Percentiles rank a stretch among this genome's conserved stretches.
Conservation (phyloP, 2,113 vertebrate species). For the Orycteropus afer region DNA sequence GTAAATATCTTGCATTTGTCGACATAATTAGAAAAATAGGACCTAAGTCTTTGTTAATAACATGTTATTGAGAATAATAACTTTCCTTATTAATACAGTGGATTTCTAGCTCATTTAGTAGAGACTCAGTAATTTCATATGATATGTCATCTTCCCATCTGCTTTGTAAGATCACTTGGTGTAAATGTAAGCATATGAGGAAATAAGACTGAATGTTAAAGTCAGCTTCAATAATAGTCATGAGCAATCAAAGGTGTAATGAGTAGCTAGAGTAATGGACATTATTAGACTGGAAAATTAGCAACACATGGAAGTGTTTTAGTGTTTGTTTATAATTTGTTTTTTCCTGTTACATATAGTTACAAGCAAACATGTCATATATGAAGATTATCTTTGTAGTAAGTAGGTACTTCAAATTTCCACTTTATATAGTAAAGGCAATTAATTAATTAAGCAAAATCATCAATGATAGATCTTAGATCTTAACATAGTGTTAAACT, state of each 20-base stretch:
- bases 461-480: background rate
- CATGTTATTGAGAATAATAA: background rate
- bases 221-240: too few species aligned
- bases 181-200: background rate
- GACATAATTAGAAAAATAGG: too few species aligned
- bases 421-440: background rate
- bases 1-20: background rate
- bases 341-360: background rate
- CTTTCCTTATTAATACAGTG: too few species aligned
- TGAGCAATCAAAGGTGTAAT: background rate
- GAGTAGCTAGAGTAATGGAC: background rate
- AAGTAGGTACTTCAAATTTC: too few species aligned
- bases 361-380: background rate
- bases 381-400: background rate
- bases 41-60: background rate
- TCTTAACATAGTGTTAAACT: background rate
- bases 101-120: background rate
- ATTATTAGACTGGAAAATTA: background rate
- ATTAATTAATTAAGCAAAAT: background rate
- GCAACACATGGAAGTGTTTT: background rate
- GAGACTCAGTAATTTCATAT: background rate
- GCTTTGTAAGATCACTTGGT: background rate
- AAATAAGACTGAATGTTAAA: background rate
- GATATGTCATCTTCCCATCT: background rate
- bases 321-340: too few species aligned